Base-by-base conservation (phyloP, 2,888 invertebrate genomes). In the Cabera pusaria region DNA sequence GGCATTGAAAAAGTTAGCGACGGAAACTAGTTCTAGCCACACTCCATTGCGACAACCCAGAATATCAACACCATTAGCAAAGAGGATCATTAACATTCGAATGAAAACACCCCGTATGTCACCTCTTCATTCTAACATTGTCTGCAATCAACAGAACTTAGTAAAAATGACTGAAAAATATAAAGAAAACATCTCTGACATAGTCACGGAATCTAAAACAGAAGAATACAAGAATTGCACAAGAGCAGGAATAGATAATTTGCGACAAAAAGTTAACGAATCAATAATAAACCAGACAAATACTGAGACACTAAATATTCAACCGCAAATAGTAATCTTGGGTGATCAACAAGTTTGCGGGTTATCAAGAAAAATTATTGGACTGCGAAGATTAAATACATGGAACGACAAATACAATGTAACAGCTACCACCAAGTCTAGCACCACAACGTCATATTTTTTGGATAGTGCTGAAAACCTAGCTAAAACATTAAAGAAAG, bases 361-460 rank as follows among this genome's bases (percentile, higher is more conserved):
- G 1, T 23, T 11, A n/a, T 10, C 23, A 9, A 11, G n/a, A 7
- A 23, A 5, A 6, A 23, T 23, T 5, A 23, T 23, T 4, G n/a
- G n/a, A 2, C 10, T 5, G 3, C 10, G 23, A 23, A 23, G 11
- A 23, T 1, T n/a, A 3, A 23, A 23, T 11, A 11, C 10, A 23
- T 23, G 23, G 23, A 23, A 23, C n/a, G 23, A 23, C n/a, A 9
- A 11, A 2, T 23, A 23, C 12, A 6, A 11, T 11, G 23, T 11
- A 2, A 11, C 11, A 2, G 11, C 23, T 2, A 1, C 12, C 8
- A 20, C 7, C 2, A 20, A 20, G 8, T 8, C 20, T 7, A 7
- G 8, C 8, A 8, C 20, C 1, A 7, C 5, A 11, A n/a, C 23
- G 3, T 23, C 11, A 2, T n/a, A 23, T 6, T 11, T 23, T 1